Evolutionary conservation across 1,140 invertebrate species (phyloP), one percentile per base, ranked within the genome.

Genomic region (Vanessa tameamea): DNA sequence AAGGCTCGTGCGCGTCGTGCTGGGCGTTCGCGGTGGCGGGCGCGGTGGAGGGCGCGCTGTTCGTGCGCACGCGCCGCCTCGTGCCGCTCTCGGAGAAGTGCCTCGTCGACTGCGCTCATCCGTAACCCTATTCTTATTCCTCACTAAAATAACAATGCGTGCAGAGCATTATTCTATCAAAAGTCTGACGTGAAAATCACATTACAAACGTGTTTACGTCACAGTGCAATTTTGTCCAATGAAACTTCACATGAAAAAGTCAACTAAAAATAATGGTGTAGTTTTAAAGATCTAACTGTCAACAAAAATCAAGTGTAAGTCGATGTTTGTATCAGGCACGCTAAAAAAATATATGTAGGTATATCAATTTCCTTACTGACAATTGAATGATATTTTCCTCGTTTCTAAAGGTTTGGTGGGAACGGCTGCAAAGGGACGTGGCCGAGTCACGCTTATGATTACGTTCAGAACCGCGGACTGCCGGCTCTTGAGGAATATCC

Each of bases 41-140:
- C 2, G 93, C 96, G 0, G 86, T 97, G 53, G 97, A 97, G 90
- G 96, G 96, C 14, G 96, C 97, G 23, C 75, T 89, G 59, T 88
- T 84, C 80, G 67, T 80, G 50, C 70, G 68, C 47, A 84, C 83
- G 43, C 68, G 76, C 53, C 78, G 70, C 14, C 81, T 89, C 47
- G 78, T 84, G 70, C 73, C 82, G 64, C 82, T 91, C n/a, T 84
- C 84, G 14, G 81, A 82, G 66, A 85, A 91, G 78, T 78, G 74
- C 65, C 79, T 89, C 59, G 81, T 90, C 14, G 88, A 90, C 78
- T 90, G 88, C 74, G 79, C 78, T 1, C 76, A 82, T 11, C 77
- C 79, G 82, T 88, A n/a, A 80, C 82, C n/a, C n/a, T n/a, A n/a
- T n/a, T n/a, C n/a, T n/a, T 87, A 64, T 64, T 13, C 31, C 65